Base-by-base conservation (phyloP, 2,113 vertebrate genomes). In the Orientallactaga bullata region DNA sequence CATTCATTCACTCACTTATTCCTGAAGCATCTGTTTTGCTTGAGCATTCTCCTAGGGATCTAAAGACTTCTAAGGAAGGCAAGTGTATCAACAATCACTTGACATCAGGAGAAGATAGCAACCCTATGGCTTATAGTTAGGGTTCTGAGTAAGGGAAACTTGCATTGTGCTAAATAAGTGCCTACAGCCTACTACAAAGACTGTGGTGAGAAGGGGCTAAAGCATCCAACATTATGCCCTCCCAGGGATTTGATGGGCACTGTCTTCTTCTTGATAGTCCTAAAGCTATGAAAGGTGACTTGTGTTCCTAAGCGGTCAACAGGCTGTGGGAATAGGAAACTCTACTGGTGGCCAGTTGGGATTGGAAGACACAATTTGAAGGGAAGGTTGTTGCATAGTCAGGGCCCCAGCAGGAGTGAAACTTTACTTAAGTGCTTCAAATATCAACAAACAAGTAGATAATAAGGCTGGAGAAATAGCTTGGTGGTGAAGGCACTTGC, bases 41-140 rank as follows among this genome's bases (percentile, higher is more conserved):
- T 47, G 66, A 72, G n/a, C 58, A 89, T 8, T 35, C 28, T 58
- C 30, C 12, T 42, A 47, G 26, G 63, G 55, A 24, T 42, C 15
- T 78, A 77, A 76, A 93, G 17, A 39, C 47, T 86, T 68, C 66
- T 66, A 78, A 61, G 11, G 13, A 87, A 95, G 39, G n/a, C 18
- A 77, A 85, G 15, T 12, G 26, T 28, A 78, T 65, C 39, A 73
- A 65, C 23, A 73, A 74, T 30, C 32, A 71, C 21, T 68, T 15
- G 4, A 1, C 60, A 5, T 26, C 9, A 72, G 15, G 60, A 20
- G 55, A 5, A 78, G 17, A 88, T 78, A 86, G 61, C 3, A 68
- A 82, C 3, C 30, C 35, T 15, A 9, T 68, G 39, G 60, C 3
- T 5, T 3, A 21, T 23, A 42, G 8, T 39, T 74, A 58, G 28